Conservation (phyloP, 2,797 vertebrate genomes). For the Pipistrellus nathusii region DNA sequence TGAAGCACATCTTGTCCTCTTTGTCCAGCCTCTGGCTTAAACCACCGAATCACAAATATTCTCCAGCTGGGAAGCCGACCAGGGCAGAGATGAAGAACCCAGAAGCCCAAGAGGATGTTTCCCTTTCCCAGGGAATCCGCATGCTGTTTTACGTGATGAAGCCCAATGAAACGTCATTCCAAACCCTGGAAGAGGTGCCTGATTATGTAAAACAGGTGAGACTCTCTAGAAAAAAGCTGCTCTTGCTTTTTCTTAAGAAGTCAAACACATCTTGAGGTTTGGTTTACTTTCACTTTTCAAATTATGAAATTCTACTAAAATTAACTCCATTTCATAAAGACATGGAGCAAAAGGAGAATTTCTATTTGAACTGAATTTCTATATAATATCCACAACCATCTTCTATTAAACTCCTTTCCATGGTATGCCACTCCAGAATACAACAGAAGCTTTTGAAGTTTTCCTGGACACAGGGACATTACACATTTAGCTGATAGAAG, state of each 20-base stretch:
- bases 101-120: slow-evolving; percentile 31
- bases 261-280: not conserved
- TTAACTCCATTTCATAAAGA: slow-evolving; percentile 27
- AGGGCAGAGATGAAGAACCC: slow-evolving; percentile 67
- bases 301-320: slow-evolving; percentile 43
- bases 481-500: not conserved
- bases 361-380: slow-evolving; percentile 27
- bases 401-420: not conserved
- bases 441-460: not conserved
- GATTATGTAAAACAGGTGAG: slow-evolving; percentile 94
- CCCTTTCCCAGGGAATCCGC: slow-evolving; percentile 87
- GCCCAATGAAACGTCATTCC: slow-evolving; percentile 92
- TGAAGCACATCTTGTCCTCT: not conserved
- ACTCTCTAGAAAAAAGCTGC: not conserved
- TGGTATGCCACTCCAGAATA: slow-evolving; percentile 22
- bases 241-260: not conserved
- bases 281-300: slow-evolving; percentile 59
- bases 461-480: not conserved
- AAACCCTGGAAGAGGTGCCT: slow-evolving; percentile 91
- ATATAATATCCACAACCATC: not conserved
- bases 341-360: slow-evolving; percentile 22
- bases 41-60: slow-evolving; percentile 56
- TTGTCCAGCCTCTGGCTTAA: slow-evolving; percentile 44
- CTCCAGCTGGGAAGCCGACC: slow-evolving; percentile 62
- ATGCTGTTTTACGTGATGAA: slow-evolving; percentile 91